These are phyloP conservation scores for Lordiphosa clarofinis DNA, from an alignment of 1,140 invertebrate genomes.

Conservation along the genomic window DNA sequence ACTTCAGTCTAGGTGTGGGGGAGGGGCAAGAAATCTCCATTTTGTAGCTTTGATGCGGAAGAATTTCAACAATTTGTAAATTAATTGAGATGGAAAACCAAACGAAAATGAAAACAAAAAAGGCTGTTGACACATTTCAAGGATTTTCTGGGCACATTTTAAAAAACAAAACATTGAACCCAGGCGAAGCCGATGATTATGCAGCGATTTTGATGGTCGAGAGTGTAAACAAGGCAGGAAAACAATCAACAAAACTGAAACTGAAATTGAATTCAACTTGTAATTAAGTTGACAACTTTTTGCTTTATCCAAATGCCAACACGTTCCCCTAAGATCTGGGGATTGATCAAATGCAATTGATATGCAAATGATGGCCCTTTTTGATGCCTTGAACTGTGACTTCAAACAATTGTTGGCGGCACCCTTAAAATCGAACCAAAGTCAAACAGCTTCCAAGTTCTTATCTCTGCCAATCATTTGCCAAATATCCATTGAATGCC, in stretches of 20 bases:
- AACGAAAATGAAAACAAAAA: slow-evolving; percentile 7
- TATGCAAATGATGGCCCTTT: slow-evolving; percentile 48
- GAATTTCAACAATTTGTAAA: slow-evolving; percentile 73
- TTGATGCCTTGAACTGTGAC: slow-evolving; percentile 35
- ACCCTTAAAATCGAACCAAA: slow-evolving; percentile 38
- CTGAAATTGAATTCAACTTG: slow-evolving; percentile 12
- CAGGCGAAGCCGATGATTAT: slow-evolving; percentile 49
- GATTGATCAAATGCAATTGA: slow-evolving; percentile 46
- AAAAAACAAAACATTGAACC: slow-evolving; percentile 75
- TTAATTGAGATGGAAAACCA: slow-evolving; percentile 23
- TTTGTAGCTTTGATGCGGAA: slow-evolving; percentile 42
- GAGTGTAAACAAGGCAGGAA: slow-evolving; percentile 30
- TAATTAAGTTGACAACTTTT: slow-evolving; percentile 52
- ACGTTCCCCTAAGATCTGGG: slow-evolving; percentile 43
- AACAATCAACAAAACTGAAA: slow-evolving; percentile 22
- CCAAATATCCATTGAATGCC: slow-evolving; percentile 55
- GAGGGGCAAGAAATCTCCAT: slow-evolving; percentile 21
- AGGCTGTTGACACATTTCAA: slow-evolving; percentile 66
- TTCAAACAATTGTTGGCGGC: slow-evolving; percentile 33
- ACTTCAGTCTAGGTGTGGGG: slow-evolving; percentile 35
- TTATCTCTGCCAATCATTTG: slow-evolving; percentile 49
- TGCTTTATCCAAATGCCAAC: slow-evolving; percentile 47
- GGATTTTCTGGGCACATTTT: slow-evolving; percentile 61
- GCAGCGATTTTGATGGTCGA: slow-evolving; percentile 35
- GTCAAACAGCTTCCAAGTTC: slow-evolving; percentile 38